Evolutionary conservation across 2,113 vertebrate genomes (phyloP).

Genomic region (Oreotragus oreotragus): DNA sequence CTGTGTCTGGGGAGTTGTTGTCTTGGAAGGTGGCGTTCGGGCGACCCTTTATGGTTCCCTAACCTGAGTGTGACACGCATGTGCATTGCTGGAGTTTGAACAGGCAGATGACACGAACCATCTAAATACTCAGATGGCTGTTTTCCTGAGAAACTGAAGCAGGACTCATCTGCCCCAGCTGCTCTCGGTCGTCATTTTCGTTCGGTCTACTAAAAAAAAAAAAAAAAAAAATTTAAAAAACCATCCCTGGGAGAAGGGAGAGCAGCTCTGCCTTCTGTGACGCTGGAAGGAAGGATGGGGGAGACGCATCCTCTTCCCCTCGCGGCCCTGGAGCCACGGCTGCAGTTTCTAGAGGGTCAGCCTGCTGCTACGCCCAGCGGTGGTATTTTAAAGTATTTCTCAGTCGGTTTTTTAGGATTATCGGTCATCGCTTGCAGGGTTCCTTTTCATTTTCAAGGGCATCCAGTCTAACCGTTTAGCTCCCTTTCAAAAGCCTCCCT

Average conservation of each 20-base stretch:
- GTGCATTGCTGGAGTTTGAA: not conserved
- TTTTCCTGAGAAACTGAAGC: not conserved
- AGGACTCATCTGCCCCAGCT: not conserved
- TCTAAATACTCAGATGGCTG: not conserved
- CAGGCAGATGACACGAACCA: not conserved
- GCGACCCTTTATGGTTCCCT: not conserved
- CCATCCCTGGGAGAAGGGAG: not conserved
- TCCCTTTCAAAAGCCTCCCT: slow-evolving; percentile 6
- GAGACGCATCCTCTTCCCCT: slow-evolving; percentile 57
- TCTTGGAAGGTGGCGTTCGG: not conserved
- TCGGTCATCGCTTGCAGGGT: slow-evolving; percentile 20
- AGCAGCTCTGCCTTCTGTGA: not conserved
- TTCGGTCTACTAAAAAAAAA: not conserved
- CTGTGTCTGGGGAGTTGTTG: not conserved
- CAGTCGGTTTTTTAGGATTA: slow-evolving; percentile 16
- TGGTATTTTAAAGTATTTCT: not conserved
- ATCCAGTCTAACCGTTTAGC: not conserved
- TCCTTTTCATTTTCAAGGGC: slow-evolving; percentile 42
- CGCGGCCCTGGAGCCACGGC: not conserved
- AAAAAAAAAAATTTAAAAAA: not conserved
- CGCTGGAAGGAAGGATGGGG: not conserved
- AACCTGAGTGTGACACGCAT: not conserved
- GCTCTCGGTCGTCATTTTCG: not conserved
- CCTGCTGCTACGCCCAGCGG: not conserved
- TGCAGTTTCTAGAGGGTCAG: not conserved